Evolutionary conservation across 2,888 invertebrate genomes (phyloP), one percentile per base, ranked within the genome.

Genomic region (Melolontha melolontha): DNA sequence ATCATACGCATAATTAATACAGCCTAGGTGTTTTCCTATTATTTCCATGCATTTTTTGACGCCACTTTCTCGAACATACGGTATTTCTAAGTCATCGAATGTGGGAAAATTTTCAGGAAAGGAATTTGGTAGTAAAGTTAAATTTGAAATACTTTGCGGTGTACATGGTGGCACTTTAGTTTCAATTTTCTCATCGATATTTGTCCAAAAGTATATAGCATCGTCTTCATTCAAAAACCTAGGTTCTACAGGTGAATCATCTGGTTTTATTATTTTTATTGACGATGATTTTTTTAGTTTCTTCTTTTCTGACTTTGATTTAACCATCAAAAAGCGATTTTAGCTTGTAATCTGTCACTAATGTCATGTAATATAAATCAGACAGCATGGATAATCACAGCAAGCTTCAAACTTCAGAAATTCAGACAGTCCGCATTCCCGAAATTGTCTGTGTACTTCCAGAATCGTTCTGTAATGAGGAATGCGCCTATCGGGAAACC

Each of bases 41-140:
- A 64, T 54, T 6, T 78, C 75, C 10, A 82, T 79, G 7, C 77
- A 72, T 14, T 71, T 75, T 73, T 78, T 79, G 0, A 83, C 76
- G 0, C 83, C 83, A 12, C 73, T 72, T 62, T 79, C 77, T 69
- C 80, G 66, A n/a, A 82, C 75, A 29, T 74, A 75, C 1, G 82
- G 82, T 27, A 82, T 68, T 49, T 74, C 54, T 6, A 80, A 68
- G 14, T 75, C 54, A 7, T 69, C 68, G 2, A 80, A 41, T 34
- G 71, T 67, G 0, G 76, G 76, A 44, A 80, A 76, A 12, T 64
- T 59, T n/a, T 27, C 40, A 2, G 77, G 77, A 7, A 74, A 59
- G 0, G 62, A 41, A 1, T 44, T 27, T 10, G 67, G 51, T 4
- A 39, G 49, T 14, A 42, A 44, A 10, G 63, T 16, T 40, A 77